phyloP scores from a whole-genome alignment of 2,888 invertebrate species.

The Drosophila peninsularis region DNA sequence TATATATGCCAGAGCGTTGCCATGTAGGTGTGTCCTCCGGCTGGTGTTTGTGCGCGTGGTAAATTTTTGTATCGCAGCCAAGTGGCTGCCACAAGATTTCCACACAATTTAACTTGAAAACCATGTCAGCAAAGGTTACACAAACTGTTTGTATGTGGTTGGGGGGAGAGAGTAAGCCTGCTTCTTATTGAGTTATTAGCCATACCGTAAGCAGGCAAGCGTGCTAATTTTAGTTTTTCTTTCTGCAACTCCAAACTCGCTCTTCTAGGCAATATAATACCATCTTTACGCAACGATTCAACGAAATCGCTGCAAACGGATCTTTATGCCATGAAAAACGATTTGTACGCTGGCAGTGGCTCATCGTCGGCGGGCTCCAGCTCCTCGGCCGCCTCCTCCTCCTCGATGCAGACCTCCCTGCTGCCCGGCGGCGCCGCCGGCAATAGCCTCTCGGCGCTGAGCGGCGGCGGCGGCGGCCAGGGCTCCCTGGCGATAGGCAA shows the following conservation, averaged over 20 bases:
- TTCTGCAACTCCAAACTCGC: neutral
- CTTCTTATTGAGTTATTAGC: conserved; percentile 58
- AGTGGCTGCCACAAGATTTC: conserved; percentile 73
- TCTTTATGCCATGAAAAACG: conserved; percentile 83
- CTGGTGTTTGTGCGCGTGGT: conserved; percentile 48
- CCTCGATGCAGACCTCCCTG: conserved; percentile 75
- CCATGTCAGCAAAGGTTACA: conserved; percentile 65
- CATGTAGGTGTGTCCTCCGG: conserved; percentile 12
- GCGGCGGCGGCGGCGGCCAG: conserved; percentile 74
- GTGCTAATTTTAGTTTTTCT: conserved; percentile 22
- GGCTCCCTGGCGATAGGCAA: conserved; percentile 85
- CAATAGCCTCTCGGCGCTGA: conserved; percentile 69
- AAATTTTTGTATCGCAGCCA: conserved; percentile 65
- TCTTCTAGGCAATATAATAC: conserved; percentile 81
- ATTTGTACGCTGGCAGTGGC: conserved; percentile 76
- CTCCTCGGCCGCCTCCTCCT: conserved; percentile 74
- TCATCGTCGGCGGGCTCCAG: conserved; percentile 64
- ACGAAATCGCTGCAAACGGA: conserved; percentile 83
- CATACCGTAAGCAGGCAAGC: conserved; percentile 29
- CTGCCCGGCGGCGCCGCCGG: conserved; percentile 70
- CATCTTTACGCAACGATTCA: conserved; percentile 83
- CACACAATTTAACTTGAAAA: conserved; percentile 83
- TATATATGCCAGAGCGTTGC: conserved; percentile 30
- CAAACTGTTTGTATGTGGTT: conserved; percentile 12
- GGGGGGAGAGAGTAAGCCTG: conserved; percentile 10